Base-by-base conservation (phyloP, 92 coral and sea anemone genomes). In the Phymanthus crucifer region DNA sequence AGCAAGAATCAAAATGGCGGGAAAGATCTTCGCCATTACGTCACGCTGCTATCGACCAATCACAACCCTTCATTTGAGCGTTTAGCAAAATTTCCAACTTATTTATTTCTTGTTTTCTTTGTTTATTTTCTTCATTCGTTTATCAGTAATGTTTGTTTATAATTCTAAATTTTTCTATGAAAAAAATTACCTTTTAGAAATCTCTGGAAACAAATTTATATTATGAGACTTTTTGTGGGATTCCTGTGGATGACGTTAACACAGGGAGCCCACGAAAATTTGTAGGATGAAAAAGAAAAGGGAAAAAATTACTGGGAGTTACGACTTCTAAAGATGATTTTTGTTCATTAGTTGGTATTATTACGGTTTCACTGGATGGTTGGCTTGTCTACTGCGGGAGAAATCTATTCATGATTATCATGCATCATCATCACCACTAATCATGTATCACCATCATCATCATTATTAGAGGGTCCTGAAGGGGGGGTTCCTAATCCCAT, bases 1-100 rank as follows among this genome's bases (percentile, higher is more conserved):
- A 35, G 78, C 70, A 48, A 68, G 66, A 89, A 85, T 74, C 90
- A 92, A 92, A 92, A 92, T 94, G 98, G 98, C 98, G 98, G 94
- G 98, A 92, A n/a, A 92, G 66, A 64, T 83, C 83, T 74, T 29
- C 68, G 24, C 33, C 43, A 46, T 81, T 91, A 92, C 90, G 92
- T 90, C 89, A 85, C 9, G 64, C 50, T 17, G 21, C 26, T 12
- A 43, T 66, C 32, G 67, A 36, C 97, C 94, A 92, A 92, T 92
- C 88, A 90, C 37, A 9, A 64, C 32, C 31, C 27, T 26, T 65
- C 61, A 16, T 11, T 26, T 23, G 14, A 21, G 10, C 26, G 8
- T 18, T 50, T 4, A 14, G 23, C 57, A 19, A 54, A 9, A 54
- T 54, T 74, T 64, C 11, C 32, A 23, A 21, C 7, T 58, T 23